These are phyloP conservation scores for Schizotus pectinicornis DNA, from an alignment of 2,888 invertebrate genomes.

Conservation along the genomic window DNA sequence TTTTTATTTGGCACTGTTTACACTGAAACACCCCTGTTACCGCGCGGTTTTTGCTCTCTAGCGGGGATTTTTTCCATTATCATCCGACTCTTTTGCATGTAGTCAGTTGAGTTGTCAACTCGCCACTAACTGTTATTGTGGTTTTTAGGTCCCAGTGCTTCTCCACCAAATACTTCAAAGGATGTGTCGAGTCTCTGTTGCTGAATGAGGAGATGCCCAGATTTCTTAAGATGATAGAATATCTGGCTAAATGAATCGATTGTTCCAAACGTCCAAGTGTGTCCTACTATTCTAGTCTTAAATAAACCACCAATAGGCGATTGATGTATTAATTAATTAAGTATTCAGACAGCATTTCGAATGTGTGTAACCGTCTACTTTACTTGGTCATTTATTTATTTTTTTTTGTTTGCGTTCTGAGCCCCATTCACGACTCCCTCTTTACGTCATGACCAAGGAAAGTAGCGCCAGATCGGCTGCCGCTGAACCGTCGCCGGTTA, in stretches of 20 bases:
- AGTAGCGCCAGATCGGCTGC: constrained; percentile 23
- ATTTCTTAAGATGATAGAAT: constrained; percentile 80
- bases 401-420: constrained; percentile 30
- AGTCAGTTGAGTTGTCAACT: background rate
- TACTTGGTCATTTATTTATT: constrained; percentile 37
- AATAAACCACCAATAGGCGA: constrained; percentile 46
- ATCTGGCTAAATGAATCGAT: constrained; percentile 66
- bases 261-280: constrained; percentile 34
- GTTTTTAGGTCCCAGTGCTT: constrained; percentile 76
- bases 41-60: too few species aligned
- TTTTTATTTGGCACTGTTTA: too few species aligned
- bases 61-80: background rate
- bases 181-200: constrained; percentile 80
- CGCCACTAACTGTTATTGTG: background rate
- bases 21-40: too few species aligned
- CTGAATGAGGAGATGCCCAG: constrained; percentile 78
- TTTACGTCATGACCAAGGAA: constrained; percentile 33
- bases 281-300: constrained; percentile 54
- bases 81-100: constrained; percentile 13
- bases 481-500: constrained; percentile 1
- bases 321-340: constrained; percentile 47
- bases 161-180: constrained; percentile 79
- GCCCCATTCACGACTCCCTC: constrained; percentile 12
- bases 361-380: constrained; percentile 35
- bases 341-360: constrained; percentile 47